phyloP scores from a whole-genome alignment of 2,888 invertebrate species.

The Apodemia hepburni region DNA sequence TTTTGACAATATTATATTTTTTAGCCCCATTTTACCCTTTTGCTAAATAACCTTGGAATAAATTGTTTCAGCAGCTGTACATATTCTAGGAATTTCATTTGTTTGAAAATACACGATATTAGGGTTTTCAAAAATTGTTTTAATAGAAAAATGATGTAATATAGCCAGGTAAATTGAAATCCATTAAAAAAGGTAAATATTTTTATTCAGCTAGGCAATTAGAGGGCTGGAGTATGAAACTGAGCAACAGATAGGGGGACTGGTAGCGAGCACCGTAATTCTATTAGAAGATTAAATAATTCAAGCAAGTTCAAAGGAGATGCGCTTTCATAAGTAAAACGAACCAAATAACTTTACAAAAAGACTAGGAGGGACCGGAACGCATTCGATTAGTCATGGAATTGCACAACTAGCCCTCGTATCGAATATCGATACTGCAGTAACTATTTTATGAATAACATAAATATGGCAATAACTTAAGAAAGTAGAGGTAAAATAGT shows the following conservation, averaged over 20 bases:
- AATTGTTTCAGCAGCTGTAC: too few relatives aligned
- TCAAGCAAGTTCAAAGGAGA: slow-evolving; percentile 74
- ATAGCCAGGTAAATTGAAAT: slow-evolving; percentile 18
- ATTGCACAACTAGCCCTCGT: slow-evolving; percentile 11
- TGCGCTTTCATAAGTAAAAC: slow-evolving; percentile 71
- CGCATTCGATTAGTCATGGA: slow-evolving; percentile 50
- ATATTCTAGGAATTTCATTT: too few relatives aligned
- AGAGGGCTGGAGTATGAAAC: slow-evolving; percentile 45
- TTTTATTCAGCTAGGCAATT: slow-evolving; percentile 65
- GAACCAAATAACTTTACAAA: slow-evolving; percentile 64
- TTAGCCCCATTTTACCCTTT: too few relatives aligned
- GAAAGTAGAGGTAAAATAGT: too few relatives aligned
- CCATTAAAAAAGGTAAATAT: slow-evolving; percentile 35
- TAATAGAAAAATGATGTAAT: not conserved
- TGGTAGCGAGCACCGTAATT: slow-evolving; percentile 61
- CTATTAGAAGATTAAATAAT: slow-evolving; percentile 78
- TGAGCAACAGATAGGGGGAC: slow-evolving; percentile 60
- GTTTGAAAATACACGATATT: too few relatives aligned
- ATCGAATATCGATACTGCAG: not conserved
- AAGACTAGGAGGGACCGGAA: slow-evolving; percentile 42
- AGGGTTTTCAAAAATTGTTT: too few relatives aligned
- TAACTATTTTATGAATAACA: too few relatives aligned
- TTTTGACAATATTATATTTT: too few relatives aligned
- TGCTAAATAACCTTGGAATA: too few relatives aligned
- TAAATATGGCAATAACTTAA: too few relatives aligned